These are phyloP conservation scores for Smittia aterrima DNA, from an alignment of 2,888 invertebrate species.

Conservation along the genomic window DNA sequence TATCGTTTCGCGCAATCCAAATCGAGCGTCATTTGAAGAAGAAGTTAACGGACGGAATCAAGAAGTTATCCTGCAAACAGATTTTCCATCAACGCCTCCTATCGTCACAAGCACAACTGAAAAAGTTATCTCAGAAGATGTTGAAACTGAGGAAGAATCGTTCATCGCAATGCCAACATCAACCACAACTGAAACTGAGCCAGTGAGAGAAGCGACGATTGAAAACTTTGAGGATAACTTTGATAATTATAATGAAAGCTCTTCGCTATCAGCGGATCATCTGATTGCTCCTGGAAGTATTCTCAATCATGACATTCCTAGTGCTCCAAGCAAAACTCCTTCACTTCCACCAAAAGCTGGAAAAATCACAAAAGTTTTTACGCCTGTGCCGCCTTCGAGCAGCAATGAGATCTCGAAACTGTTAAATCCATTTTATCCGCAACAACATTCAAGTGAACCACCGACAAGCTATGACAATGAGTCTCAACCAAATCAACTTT, in stretches of 20 bases:
- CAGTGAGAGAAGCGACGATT: constrained; percentile 29
- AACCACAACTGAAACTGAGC: constrained; percentile 39
- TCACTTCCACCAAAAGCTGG: constrained; percentile 13
- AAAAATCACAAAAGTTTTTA: constrained; percentile 60
- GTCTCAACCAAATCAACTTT: constrained; percentile 43
- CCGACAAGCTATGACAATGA: constrained; percentile 43
- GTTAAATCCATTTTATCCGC: constrained; percentile 14
- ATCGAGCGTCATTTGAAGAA: constrained; percentile 31
- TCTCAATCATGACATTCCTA: constrained; percentile 9
- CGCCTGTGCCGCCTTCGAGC: constrained; percentile 45
- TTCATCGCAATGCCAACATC: constrained; percentile 44
- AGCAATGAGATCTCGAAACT: constrained; percentile 38
- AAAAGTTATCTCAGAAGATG: constrained; percentile 42
- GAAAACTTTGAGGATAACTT: constrained; percentile 43
- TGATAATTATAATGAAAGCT: constrained; percentile 27
- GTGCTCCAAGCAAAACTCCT: background rate
- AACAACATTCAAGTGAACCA: constrained; percentile 9
- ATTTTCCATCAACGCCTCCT: constrained; percentile 33
- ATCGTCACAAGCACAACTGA: constrained; percentile 28
- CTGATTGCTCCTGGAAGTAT: constrained; percentile 29
- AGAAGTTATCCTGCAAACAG: constrained; percentile 30
- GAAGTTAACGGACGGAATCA: background rate
- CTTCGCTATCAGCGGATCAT: constrained; percentile 13
- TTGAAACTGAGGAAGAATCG: constrained; percentile 40
- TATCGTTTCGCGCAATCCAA: constrained; percentile 22